Base-by-base conservation (phyloP, 1,140 invertebrate species). In the Rhagoletis pomonella region DNA sequence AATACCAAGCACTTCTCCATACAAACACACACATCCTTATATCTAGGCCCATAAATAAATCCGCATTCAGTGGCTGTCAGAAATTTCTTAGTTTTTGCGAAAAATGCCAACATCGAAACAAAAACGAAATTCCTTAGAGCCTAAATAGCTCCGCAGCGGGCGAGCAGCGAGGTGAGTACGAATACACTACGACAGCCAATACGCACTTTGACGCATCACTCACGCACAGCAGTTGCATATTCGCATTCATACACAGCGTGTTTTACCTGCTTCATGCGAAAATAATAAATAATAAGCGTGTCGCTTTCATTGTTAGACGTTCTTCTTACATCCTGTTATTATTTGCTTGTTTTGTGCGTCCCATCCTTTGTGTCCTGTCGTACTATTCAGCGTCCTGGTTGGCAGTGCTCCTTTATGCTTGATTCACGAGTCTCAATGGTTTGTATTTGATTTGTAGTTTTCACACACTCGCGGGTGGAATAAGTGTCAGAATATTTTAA, bases 251-350 rank as follows among this genome's bases (percentile, higher is more conserved):
- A 19, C 9, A 29, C 47, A 55, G 2, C 44, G 14, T 55, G 0
- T 29, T 29, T 29, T 55, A 81, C 73, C 73, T 81, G 73, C 47
- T 81, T 29, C 44, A 0, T n/a, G 47, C n/a, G 44, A 42, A 29
- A 81, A 81, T 81, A 81, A 81, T 81, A 81, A 81, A 81, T 81
- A 81, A 81, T 55, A 55, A 55, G n/a, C 73, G 50, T 81, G 73
- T 58, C 73, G 47, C 47, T 19, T 55, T 29, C 47, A 55, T 42
- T 62, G 60, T 62, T 62, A 14, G 60, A 7, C 17, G 12, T 62
- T 62, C 17, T 29, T 29, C 29, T 29, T 3, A n/a, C 50, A 55
- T 81, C 47, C 73, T 58, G 17, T 55, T 81, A 58, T 55, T 29
- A 55, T 55, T 58, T 81, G 44, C 47, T 55, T 19, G 47, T 55